Evolutionary conservation across 2,113 vertebrate species (phyloP), one percentile per base, ranked within the genome.

Genomic region (Deroptyus accipitrinus): DNA sequence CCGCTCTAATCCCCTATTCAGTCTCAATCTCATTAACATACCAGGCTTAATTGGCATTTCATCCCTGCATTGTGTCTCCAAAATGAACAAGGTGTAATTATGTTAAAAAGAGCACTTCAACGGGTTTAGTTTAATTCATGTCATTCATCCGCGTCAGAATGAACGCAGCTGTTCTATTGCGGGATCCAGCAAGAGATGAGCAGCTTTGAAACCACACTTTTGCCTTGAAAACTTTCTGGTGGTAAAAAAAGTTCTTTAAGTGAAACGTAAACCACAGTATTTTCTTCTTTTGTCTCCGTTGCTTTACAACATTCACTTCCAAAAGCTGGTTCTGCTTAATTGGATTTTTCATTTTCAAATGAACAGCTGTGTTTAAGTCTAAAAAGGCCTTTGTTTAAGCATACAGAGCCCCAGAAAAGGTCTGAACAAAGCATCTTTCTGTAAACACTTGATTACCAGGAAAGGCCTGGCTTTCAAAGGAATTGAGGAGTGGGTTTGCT

Each of bases 291-390:
- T 98, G 98, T 98, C 90, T 96, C 84, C n/a, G 68, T 93, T 37
- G 97, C 97, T 97, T 81, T 95, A 92, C 96, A 97, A 98, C 97
- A 96, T 96, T 97, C 96, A 96, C 97, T 98, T 97, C 97, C 97
- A 98, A 97, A 98, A 97, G 97, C 98, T 95, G 95, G 95, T 97
- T 98, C 97, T 95, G 97, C 96, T 97, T 97, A 97, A 98, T 98
- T 97, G 97, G 97, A 98, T 97, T 98, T 98, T 97, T 97, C 97
- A 97, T 98, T 98, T 97, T 97, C 96, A 98, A 98, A 97, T 86
- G 97, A 97, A 98, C 98, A 98, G 98, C 98, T 98, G 98, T 98
- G 98, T 98, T 98, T 97, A 98, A 97, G 97, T 97, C 97, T 97
- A 95, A 97, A 97, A 97, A 98, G 96, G 84, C 95, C 97, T 98